Evolutionary conservation across 2,888 invertebrate species (phyloP), one percentile per base, ranked within the genome.

Genomic region (Apamea crenata): DNA sequence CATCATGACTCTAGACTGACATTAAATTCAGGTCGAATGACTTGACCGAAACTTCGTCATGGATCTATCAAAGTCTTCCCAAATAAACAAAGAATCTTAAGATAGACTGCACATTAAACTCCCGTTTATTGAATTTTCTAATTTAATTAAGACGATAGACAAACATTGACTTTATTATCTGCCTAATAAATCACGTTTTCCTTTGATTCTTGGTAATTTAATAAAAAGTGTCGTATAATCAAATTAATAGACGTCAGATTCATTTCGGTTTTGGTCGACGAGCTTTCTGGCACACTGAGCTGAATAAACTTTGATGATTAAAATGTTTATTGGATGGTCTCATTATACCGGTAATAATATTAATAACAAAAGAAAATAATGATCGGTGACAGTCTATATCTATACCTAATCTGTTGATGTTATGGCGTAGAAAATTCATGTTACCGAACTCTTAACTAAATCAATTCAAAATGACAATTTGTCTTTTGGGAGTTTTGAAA

Each of bases 151-250:
- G 75, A 65, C 63, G 56, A 72, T 84, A 90, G 77, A 90, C 81
- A 90, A 92, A 91, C 92, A 93, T 91, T 87, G 84, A 87, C 86
- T 88, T 90, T 90, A 91, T 89, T 89, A 89, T 75, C 81, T 78
- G 77, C 85, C 89, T 92, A 91, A 92, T 90, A 90, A 93, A 93
- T 92, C 91, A 90, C 82, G 81, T 84, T 89, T 87, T 87, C 90
- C 89, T 90, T 92, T 91, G 87, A 84, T 84, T 88, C 89, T 84
- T 80, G 77, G 91, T 81, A 90, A 92, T 91, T 92, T 91, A 92
- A 92, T 92, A 91, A 92, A 81, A 93, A 91, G 82, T 90, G 89
- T 87, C 84, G 83, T 86, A 86, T 90, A 90, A 91, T 91, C 81
- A 84, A 91, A 91, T 92, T 93, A 92, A 91, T 91, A 91, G 90